Evolutionary conservation across 1,140 invertebrate species (phyloP).

Genomic region (Pogonomyrmex californicus): DNA sequence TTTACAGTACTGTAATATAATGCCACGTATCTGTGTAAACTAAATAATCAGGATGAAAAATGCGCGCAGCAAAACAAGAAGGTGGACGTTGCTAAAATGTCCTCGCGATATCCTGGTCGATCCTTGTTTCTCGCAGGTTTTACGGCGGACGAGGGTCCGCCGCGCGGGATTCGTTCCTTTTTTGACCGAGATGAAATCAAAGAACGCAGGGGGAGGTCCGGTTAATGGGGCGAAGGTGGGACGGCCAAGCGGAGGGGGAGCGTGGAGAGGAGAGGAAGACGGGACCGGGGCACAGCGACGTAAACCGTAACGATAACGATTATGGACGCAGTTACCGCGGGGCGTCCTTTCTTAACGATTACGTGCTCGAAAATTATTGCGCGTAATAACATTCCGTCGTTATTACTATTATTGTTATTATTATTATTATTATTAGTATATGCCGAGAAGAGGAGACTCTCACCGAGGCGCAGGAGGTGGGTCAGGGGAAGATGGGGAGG

Average conservation of each 20-base stretch:
- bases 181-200: constrained; percentile 59
- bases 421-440: constrained; percentile 79
- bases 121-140: constrained; percentile 44
- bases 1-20: not conserved
- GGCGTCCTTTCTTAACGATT: constrained; percentile 87
- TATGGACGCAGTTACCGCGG: constrained; percentile 86
- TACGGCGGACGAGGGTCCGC: constrained; percentile 24
- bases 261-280: constrained; percentile 40
- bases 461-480: not conserved
- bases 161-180: constrained; percentile 29
- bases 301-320: constrained; percentile 88
- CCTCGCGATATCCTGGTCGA: constrained; percentile 14
- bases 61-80: constrained; percentile 11
- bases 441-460: constrained; percentile 28
- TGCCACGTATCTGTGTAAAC: not conserved
- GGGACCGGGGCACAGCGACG: constrained; percentile 77
- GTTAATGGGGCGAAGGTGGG: constrained; percentile 57
- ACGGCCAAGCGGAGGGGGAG: not conserved
- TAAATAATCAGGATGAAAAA: constrained; percentile 26
- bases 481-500: not conserved
- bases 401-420: constrained; percentile 83
- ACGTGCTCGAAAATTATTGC: constrained; percentile 87
- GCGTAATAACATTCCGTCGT: constrained; percentile 86
- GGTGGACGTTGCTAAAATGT: constrained; percentile 19
- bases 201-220: constrained; percentile 52